A percentile compares a stretch with the other conserved stretches of the same genome.
These are phyloP conservation scores for Lipophrys pholis DNA, from an alignment of 2,113 vertebrate species.

Conservation along the genomic window DNA sequence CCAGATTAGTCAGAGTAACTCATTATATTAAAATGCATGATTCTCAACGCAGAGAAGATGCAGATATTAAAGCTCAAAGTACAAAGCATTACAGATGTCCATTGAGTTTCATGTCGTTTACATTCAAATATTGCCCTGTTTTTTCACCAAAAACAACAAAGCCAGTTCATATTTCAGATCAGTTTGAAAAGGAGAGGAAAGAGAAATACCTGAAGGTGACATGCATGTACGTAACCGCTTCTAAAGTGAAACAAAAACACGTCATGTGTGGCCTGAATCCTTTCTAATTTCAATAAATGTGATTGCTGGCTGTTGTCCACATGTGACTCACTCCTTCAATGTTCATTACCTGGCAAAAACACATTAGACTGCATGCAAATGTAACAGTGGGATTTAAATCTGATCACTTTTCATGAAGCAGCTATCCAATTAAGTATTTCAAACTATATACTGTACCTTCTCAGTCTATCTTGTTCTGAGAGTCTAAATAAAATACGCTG, in stretches of 20 bases:
- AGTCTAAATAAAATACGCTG: slow-evolving; percentile 29
- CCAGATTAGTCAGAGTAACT: too few relatives aligned
- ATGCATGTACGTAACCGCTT: not conserved
- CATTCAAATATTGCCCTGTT: too few relatives aligned
- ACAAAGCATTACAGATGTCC: too few relatives aligned
- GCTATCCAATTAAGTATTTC: slow-evolving; percentile 11
- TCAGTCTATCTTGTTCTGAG: slow-evolving; percentile 18
- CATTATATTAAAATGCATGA: too few relatives aligned
- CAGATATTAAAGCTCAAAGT: too few relatives aligned
- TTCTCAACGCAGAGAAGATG: too few relatives aligned
- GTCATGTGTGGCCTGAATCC: not conserved
- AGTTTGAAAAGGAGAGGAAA: too few relatives aligned
- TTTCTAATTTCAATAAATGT: not conserved
- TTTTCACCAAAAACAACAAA: too few relatives aligned
- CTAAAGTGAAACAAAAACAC: not conserved
- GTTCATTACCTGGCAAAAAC: not conserved
- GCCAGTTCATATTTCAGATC: too few relatives aligned
- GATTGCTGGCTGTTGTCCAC: not conserved
- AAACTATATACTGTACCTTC: slow-evolving; percentile 1
- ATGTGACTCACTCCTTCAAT: not conserved
- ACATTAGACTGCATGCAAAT: slow-evolving; percentile 3
- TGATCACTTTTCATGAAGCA: slow-evolving; percentile 8
- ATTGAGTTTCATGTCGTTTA: too few relatives aligned
- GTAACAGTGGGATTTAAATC: not conserved
- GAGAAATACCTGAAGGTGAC: too few relatives aligned